Evolutionary conservation across 2,113 vertebrate species (phyloP).

Genomic region (Acinonyx jubatus): DNA sequence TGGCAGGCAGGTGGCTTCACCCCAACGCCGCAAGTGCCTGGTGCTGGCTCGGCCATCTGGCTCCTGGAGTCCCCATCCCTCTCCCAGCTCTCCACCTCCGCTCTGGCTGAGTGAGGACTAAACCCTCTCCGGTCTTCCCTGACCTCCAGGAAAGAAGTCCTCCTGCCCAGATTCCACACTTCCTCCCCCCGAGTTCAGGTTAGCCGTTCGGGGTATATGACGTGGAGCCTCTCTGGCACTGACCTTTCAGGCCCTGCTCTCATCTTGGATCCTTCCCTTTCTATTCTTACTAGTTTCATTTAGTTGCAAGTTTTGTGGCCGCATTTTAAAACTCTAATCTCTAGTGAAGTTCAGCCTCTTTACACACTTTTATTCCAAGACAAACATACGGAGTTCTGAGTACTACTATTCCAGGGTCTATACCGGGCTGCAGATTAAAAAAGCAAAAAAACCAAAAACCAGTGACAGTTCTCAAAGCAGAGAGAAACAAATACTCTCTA

Average conservation of each 20-base stretch:
- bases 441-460: background rate
- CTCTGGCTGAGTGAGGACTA: background rate
- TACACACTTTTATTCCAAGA: background rate
- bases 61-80: no score
- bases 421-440: background rate
- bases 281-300: background rate
- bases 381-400: background rate
- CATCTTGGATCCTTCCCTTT: background rate
- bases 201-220: fast-evolving
- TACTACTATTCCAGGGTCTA: background rate
- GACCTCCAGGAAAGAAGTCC: background rate
- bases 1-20: background rate
- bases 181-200: fast-evolving
- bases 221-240: background rate
- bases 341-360: background rate
- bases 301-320: background rate
- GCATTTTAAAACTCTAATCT: background rate
- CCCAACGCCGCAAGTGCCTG: fast-evolving
- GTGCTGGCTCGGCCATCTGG: no score
- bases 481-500: background rate
- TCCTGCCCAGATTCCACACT: fast-evolving
- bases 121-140: fast-evolving
- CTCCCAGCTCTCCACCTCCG: fast-evolving
- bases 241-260: background rate
- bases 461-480: background rate